Evolutionary conservation across 2,888 invertebrate genomes (phyloP), one percentile per base, ranked within the genome.

Genomic region (Scaptomyza caliginosa): DNA sequence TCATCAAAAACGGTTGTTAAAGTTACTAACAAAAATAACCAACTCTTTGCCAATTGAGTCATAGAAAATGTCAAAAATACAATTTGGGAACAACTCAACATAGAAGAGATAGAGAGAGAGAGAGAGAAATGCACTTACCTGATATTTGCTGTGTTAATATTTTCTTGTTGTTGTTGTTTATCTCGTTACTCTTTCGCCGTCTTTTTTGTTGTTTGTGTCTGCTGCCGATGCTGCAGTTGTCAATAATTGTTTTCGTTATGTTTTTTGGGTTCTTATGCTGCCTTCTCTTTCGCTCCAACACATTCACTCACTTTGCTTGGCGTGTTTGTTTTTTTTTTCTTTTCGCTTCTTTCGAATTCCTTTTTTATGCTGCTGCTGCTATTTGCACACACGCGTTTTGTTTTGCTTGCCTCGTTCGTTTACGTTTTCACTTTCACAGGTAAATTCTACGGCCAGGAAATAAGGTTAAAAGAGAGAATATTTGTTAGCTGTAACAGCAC

Each of bases 371-470:
- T 66, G 32, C 48, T 67, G 58, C 46, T 67, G 48, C 63, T 70
- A 40, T 50, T 73, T 77, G 64, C 74, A 67, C 74, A 84, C 85
- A 74, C 87, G 67, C 74, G 79, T 67, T 74, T 86, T 84, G 83
- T 84, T 84, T 84, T 84, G 83, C 81, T 84, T 84, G 67, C 65
- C 72, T 86, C 82, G 72, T 84, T 88, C 88, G 79, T 67, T 71
- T 77, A 30, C 71, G 86, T 84, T 84, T 88, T 88, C 88, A 88
- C 88, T 88, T 88, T 88, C 81, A 84, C 74, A 83, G 69, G 74
- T 84, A 84, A 69, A 77, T 77, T 74, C 87, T 84, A 62, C 48
- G 32, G 32, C 55, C 63, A 70, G 39, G 45, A 43, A 68, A 56
- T 62, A 64, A 62, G 64, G 49, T 57, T 32, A 57, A 57, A 21